A percentile compares a stretch with the other conserved stretches of the same genome.
Conservation (phyloP, 2,888 invertebrate species). For the Galeopsomyia nigrocyanea region DNA sequence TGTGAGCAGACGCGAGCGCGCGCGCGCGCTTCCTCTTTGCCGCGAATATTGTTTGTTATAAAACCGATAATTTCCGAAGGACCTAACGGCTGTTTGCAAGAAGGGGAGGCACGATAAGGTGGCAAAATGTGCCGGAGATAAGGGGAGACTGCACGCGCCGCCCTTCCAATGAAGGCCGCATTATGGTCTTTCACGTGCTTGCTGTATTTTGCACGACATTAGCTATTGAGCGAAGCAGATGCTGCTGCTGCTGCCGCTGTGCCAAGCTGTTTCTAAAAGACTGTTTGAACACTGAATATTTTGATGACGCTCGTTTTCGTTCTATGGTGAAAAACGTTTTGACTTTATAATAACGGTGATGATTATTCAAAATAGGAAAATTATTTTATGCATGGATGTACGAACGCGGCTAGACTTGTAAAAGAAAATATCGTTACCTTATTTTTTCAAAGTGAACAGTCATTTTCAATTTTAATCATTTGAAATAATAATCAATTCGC, state of each 20-base stretch:
- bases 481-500: too few relatives aligned
- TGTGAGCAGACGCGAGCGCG: conserved; percentile 1
- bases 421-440: too few relatives aligned
- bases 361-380: too few relatives aligned
- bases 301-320: too few relatives aligned
- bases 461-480: too few relatives aligned
- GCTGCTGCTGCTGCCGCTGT: background rate
- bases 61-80: conserved; percentile 61
- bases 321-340: too few relatives aligned
- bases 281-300: too few relatives aligned
- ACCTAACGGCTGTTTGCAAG: conserved; percentile 40
- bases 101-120: conserved; percentile 49
- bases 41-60: conserved; percentile 57
- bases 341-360: too few relatives aligned
- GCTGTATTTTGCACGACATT: conserved; percentile 32
- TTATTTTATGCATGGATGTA: too few relatives aligned
- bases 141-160: conserved; percentile 12
- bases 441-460: too few relatives aligned
- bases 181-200: conserved; percentile 1
- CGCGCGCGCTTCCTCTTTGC: background rate
- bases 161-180: conserved; percentile 9
- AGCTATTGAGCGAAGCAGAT: conserved; percentile 16
- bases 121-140: conserved; percentile 37
- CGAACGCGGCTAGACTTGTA: too few relatives aligned
- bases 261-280: too few relatives aligned